A percentile compares a stretch with the other conserved stretches of the same genome.
phyloP scores from a whole-genome alignment of 2,888 invertebrate species.

The Rhingia campestris region DNA sequence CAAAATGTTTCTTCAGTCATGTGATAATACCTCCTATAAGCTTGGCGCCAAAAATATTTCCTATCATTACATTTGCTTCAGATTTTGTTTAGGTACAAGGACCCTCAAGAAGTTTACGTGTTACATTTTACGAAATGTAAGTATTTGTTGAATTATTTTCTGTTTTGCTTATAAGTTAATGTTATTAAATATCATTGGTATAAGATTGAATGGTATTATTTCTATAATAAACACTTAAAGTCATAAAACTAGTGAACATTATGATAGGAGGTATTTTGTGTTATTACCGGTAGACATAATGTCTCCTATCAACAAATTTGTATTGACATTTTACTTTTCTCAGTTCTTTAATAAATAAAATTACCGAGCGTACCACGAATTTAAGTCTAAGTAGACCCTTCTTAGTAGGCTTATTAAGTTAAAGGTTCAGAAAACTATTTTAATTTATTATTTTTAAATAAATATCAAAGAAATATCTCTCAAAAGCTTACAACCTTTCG shows the following conservation, averaged over 20 bases:
- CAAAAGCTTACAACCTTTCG: too few species aligned
- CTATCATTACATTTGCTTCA: not conserved
- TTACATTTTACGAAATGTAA: not conserved
- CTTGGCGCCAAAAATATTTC: too few species aligned
- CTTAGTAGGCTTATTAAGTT: too few species aligned
- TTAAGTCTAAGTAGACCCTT: not conserved
- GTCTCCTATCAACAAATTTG: not conserved
- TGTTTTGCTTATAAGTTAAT: not conserved
- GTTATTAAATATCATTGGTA: not conserved
- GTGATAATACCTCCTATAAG: too few species aligned
- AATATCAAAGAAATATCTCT: conserved; percentile 2
- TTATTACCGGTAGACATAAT: not conserved
- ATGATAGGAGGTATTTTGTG: not conserved
- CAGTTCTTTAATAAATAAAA: not conserved
- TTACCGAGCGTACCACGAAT: not conserved
- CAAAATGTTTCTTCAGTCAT: too few species aligned
- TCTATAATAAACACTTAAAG: not conserved
- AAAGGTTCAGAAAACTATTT: not conserved
- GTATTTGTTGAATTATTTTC: too few species aligned
- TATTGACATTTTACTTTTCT: not conserved
- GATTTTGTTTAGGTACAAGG: not conserved
- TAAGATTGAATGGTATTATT: not conserved
- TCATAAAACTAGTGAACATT: not conserved
- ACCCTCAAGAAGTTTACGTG: not conserved
- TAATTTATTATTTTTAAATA: conserved; percentile 13